Evolutionary conservation across 2,888 invertebrate genomes (phyloP).

Genomic region (Celastrina argiolus): DNA sequence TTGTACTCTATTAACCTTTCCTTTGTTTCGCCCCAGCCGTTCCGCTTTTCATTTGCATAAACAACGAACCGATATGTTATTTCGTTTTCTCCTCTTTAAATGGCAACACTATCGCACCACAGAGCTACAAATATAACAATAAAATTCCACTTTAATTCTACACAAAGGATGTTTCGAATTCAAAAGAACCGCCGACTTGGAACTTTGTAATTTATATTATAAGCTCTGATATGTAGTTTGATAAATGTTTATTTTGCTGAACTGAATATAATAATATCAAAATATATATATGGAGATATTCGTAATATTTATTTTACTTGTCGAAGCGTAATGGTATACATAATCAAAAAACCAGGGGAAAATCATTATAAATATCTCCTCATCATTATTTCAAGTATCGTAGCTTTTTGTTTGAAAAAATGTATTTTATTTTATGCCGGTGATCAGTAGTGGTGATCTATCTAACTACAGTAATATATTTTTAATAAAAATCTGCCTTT

Average conservation of each 20-base stretch:
- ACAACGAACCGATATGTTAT: conserved; percentile 16
- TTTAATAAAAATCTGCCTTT: background rate
- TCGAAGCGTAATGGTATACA: background rate
- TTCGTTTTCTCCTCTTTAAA: background rate
- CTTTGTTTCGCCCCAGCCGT: conserved; percentile 9
- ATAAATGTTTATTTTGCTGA: background rate
- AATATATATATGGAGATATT: background rate
- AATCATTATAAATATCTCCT: background rate
- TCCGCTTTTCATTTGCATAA: conserved; percentile 11
- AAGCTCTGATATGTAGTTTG: background rate
- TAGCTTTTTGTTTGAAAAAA: background rate
- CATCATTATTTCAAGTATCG: background rate
- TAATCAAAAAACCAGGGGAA: background rate
- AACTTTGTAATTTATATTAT: background rate
- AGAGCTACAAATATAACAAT: background rate
- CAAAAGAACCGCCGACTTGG: background rate
- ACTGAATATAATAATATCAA: background rate
- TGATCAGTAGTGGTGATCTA: background rate
- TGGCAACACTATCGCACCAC: background rate
- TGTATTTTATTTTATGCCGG: background rate
- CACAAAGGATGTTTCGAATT: background rate
- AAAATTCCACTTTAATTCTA: background rate
- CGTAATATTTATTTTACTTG: conserved; percentile 5
- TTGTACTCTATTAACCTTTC: conserved; percentile 7
- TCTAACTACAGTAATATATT: background rate